Percentiles rank a stretch among this genome's conserved stretches.
Evolutionary conservation across 2,797 vertebrate species (phyloP).

Genomic region (Smutsia gigantea): DNA sequence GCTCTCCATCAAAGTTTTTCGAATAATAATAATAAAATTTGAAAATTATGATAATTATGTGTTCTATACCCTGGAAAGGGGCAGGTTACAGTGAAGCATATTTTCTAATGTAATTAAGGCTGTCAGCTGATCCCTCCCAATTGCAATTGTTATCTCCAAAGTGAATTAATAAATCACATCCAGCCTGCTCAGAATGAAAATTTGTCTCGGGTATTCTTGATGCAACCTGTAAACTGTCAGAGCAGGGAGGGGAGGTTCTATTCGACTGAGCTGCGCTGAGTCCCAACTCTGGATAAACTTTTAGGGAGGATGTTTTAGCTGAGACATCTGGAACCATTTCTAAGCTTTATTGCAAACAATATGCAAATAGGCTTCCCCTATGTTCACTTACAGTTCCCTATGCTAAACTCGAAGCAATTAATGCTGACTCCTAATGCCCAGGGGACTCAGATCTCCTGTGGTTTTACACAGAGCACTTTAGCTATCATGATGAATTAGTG

Average conservation of each 20-base stretch:
- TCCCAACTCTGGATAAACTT: slow-evolving; percentile 72
- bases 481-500: slow-evolving; percentile 95
- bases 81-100: slow-evolving; percentile 84
- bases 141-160: slow-evolving; percentile 97
- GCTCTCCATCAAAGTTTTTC: slow-evolving; percentile 83
- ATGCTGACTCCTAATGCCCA: slow-evolving; percentile 89
- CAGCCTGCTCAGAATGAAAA: slow-evolving; percentile 96
- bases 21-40: slow-evolving; percentile 85
- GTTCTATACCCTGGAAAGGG: slow-evolving; percentile 83
- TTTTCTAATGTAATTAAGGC: slow-evolving; percentile 94
- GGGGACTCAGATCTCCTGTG: slow-evolving; percentile 88
- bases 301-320: slow-evolving; percentile 77
- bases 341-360: slow-evolving; percentile 82
- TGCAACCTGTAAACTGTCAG: slow-evolving; percentile 85
- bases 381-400: slow-evolving; percentile 84
- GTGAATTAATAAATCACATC: slow-evolving; percentile 96
- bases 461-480: slow-evolving; percentile 93
- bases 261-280: slow-evolving; percentile 36
- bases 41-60: slow-evolving; percentile 86
- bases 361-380: slow-evolving; percentile 86
- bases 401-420: slow-evolving; percentile 92
- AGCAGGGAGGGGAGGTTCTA: slow-evolving; percentile 51
- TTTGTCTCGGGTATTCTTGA: slow-evolving; percentile 87
- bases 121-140: slow-evolving; percentile 93
- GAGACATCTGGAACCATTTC: slow-evolving; percentile 83